Conservation (phyloP, 2,888 invertebrate genomes). For the Tortrix viridana region DNA sequence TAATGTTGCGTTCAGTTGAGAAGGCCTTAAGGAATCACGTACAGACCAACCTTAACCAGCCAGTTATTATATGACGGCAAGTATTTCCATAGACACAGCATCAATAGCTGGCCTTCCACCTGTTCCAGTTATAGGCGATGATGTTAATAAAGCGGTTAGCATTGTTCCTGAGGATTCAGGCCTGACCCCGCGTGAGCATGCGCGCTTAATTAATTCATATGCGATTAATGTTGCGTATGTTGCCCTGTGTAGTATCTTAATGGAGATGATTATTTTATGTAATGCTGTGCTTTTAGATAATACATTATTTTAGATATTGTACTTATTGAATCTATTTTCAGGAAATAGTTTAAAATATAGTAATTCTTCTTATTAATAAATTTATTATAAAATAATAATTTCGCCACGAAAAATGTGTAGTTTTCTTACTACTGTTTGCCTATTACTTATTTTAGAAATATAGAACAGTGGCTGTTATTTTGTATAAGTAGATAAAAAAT, state of each 20-base stretch:
- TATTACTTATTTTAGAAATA: no score
- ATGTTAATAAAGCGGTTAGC: constrained; percentile 79
- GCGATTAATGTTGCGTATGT: constrained; percentile 35
- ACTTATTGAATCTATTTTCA: no score
- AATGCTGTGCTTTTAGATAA: not conserved
- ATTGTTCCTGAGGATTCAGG: constrained; percentile 73
- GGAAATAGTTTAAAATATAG: no score
- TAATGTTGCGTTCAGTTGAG: not conserved
- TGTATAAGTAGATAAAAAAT: no score
- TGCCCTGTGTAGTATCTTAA: constrained; percentile 5
- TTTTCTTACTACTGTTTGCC: no score
- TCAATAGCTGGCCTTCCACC: constrained; percentile 63
- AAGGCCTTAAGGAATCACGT: not conserved
- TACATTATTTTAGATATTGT: no score
- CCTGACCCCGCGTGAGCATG: constrained; percentile 60
- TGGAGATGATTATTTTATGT: not conserved
- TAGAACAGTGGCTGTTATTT: no score
- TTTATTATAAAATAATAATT: no score
- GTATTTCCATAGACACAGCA: constrained; percentile 33
- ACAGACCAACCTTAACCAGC: constrained; percentile 13
- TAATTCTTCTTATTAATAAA: no score
- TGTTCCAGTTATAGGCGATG: constrained; percentile 71
- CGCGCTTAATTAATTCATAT: constrained; percentile 35
- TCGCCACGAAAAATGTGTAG: no score
- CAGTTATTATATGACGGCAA: constrained; percentile 18